These are phyloP conservation scores for Leucopternis melanops DNA, from an alignment of 2,113 vertebrate species.

Conservation along the genomic window DNA sequence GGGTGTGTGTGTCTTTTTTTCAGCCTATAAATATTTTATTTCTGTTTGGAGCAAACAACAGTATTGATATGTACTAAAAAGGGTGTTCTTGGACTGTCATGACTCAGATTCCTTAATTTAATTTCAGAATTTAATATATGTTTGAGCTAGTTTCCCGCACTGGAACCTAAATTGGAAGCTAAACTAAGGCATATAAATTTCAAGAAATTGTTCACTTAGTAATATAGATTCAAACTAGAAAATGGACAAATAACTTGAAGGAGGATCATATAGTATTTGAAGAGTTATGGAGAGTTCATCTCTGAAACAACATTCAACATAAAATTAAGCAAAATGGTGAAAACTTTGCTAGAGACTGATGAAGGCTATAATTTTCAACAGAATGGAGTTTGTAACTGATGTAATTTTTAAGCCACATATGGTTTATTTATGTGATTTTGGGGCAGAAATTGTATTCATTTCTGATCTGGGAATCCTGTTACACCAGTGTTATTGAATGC, in stretches of 20 bases:
- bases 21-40: background rate
- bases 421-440: background rate
- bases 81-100: background rate
- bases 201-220: background rate
- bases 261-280: background rate
- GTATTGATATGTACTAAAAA: background rate
- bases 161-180: background rate
- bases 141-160: background rate
- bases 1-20: background rate
- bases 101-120: background rate
- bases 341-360: background rate
- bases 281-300: background rate
- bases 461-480: background rate
- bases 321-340: background rate
- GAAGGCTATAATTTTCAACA: background rate
- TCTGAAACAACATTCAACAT: background rate
- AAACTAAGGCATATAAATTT: background rate
- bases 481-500: background rate
- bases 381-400: background rate
- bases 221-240: background rate
- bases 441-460: background rate
- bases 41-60: background rate
- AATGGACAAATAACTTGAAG: background rate
- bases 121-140: background rate
- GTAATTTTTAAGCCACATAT: background rate